phyloP scores from a whole-genome alignment of 1,140 invertebrate species.

The Dolichoris vasculosae region DNA sequence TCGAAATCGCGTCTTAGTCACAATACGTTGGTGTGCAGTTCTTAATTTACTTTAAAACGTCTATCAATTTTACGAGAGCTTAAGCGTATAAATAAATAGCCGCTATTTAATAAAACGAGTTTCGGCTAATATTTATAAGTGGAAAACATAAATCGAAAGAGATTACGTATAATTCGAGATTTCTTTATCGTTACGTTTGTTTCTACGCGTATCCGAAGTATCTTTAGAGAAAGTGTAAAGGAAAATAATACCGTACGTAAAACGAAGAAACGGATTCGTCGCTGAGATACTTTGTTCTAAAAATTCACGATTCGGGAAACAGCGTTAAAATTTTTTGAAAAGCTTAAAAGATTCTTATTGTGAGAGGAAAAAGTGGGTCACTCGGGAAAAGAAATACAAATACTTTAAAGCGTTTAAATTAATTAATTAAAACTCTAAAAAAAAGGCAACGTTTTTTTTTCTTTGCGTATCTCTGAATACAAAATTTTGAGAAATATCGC shows the following conservation, averaged over 20 bases:
- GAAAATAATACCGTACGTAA: background rate
- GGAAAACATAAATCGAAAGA: background rate
- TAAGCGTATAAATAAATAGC: background rate
- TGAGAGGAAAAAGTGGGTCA: constrained; percentile 5
- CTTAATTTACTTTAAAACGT: background rate
- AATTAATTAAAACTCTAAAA: constrained; percentile 4
- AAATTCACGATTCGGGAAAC: background rate
- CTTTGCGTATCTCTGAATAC: no score
- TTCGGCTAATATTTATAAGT: background rate
- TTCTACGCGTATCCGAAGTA: background rate
- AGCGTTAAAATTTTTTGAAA: background rate
- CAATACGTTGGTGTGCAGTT: background rate
- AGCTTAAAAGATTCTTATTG: background rate
- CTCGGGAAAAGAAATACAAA: background rate
- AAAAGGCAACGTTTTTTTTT: background rate
- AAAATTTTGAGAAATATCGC: background rate
- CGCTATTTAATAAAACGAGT: background rate
- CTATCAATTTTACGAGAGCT: background rate
- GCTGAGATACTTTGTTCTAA: background rate
- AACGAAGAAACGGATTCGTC: background rate
- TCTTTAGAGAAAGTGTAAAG: no score
- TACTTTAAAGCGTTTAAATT: background rate
- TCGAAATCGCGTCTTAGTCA: constrained; percentile 3
- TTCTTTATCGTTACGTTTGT: background rate
- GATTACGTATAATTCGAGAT: background rate